Conservation (phyloP, 2,113 vertebrate species). For the Scortum barcoo region DNA sequence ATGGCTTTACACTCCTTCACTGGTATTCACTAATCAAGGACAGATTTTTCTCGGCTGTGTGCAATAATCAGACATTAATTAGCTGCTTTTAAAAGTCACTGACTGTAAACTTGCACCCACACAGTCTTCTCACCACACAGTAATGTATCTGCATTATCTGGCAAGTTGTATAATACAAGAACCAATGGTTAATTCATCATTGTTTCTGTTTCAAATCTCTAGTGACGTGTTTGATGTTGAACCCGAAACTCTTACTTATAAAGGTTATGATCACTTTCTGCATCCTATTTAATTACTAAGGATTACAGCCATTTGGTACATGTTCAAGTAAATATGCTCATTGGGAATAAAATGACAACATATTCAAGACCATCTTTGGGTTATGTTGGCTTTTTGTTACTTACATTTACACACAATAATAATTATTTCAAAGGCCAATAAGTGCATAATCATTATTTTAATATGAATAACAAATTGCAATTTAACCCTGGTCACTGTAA, state of each 20-base stretch:
- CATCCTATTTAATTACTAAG: conserved; percentile 9
- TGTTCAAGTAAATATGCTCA: background rate
- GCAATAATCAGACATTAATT: conserved; percentile 66
- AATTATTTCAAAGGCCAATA: background rate
- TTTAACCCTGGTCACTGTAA: background rate
- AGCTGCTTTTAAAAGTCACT: conserved; percentile 46
- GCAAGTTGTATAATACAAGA: background rate
- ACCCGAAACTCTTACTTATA: too few relatives aligned
- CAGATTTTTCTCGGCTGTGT: conserved; percentile 38
- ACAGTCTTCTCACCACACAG: background rate
- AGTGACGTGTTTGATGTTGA: too few relatives aligned
- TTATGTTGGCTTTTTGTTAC: background rate
- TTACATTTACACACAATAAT: background rate
- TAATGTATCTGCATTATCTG: conserved; percentile 3
- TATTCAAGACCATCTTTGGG: background rate
- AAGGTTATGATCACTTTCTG: too few relatives aligned
- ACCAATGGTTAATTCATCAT: too few relatives aligned
- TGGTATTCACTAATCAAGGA: conserved; percentile 65
- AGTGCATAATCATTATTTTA: background rate
- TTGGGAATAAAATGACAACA: background rate
- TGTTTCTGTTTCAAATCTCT: too few relatives aligned
- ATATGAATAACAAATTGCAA: background rate
- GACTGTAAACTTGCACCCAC: conserved; percentile 16
- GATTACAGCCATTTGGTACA: conserved; percentile 6
- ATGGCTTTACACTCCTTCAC: conserved; percentile 46